Evolutionary conservation across 1,140 invertebrate species (phyloP), one percentile per base, ranked within the genome.

Genomic region (Caenorhabditis remanei): DNA sequence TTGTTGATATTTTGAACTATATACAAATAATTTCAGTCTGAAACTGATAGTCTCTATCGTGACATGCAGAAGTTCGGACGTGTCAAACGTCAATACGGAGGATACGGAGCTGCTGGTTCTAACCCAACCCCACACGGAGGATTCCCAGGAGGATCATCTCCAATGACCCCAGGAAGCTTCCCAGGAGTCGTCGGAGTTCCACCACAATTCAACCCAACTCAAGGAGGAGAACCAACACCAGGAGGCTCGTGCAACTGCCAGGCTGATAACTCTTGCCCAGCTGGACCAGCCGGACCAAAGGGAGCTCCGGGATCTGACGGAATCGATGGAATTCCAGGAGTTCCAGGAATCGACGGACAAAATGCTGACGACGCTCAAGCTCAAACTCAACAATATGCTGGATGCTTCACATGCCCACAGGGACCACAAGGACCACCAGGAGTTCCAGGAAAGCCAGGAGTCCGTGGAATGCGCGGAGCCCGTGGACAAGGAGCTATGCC

Each of bases 1-100:
- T 55, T 32, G 41, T 32, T 11, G 24, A 24, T 85, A 7, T 19
- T 87, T 14, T 11, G 40, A 46, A 16, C 82, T 1, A 43, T 46
- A 19, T 24, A 9, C 7, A 16, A 14, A 55, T 75, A 11, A 2
- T 82, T 89, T 86, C 16, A 89, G 88, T 55, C 75, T 48, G 61
- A 85, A 41, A 85, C 90, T 24, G 89, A 91, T 48, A 90, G 89
- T 61, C 75, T 91, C 0, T 90, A 90, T 88, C 56, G 48, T 21
- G 89, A 90, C 63, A 91, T 90, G 90, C 40, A 91, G 16, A 89
- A 89, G 53, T 85, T 91, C 46, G 90, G 87, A 41, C 90, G 90
- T 89, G 75, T 90, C 14, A 85, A 89, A 1, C 90, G 90, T 88
- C 90, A 90, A 61, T 88, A 88, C 46, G 90, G 90, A 50, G 88